Evolutionary conservation across 2,888 invertebrate genomes (phyloP), one percentile per base, ranked within the genome.

Genomic region (Volucella inanis): DNA sequence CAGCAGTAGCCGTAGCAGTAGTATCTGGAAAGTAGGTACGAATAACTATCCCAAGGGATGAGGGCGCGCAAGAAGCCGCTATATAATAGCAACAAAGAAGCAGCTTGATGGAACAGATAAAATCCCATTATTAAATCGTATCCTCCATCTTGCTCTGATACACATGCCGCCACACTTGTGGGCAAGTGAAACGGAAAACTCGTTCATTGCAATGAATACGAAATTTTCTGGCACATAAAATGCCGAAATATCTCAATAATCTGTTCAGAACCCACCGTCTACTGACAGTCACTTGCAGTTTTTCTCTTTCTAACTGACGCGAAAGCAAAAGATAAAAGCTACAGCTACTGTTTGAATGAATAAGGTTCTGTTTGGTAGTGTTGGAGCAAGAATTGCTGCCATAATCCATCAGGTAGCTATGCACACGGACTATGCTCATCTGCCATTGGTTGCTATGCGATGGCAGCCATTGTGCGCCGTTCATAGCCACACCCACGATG

Each of bases 141-240:
- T 89, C 88, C 87, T 88, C 87, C 87, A 86, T 91, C 89, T 88
- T 89, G 87, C 85, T 91, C 89, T 87, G 90, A 87, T 91, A 82
- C 75, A 74, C 70, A 76, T 75, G 68, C 59, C 59, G 45, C n/a
- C 14, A 75, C 88, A 84, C 88, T 89, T 90, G 89, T 87, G 89
- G 88, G 87, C 89, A 89, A 90, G 87, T 88, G 91, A 91, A 90
- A 90, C 89, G 89, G 89, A 89, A 89, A 88, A 91, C 89, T 90
- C 91, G 90, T 90, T 91, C 91, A 91, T 91, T 90, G 91, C 91
- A 91, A 91, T 91, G 91, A 91, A 91, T 91, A 91, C 89, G 87
- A 90, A 90, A 90, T 90, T 88, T 89, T 87, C 87, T 87, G 54
- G 76, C 64, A 78, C 83, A 81, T 81, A 64, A 85, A 77, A 86